Base-by-base conservation (phyloP, 2,113 vertebrate genomes). In the Tonatia bakeri region DNA sequence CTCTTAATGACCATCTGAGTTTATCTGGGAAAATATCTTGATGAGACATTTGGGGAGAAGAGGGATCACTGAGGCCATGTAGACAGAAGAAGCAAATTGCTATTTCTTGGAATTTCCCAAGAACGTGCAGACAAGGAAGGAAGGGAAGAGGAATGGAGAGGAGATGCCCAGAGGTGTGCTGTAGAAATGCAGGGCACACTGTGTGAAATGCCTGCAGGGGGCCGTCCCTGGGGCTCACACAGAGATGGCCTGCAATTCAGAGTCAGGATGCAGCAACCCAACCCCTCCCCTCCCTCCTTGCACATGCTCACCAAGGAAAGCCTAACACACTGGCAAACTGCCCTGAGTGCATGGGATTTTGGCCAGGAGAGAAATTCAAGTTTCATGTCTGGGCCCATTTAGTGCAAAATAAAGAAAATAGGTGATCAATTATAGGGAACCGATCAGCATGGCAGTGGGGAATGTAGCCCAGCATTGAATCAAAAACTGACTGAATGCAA, bases 281-380 rank as follows among this genome's bases (percentile, higher is more conserved):
- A 10, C 5, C 40, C n/a, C 19, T 20, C 16, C 59, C 47, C 28
- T 7, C 1, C 1, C 13, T 61, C 17, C 61, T 56, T 28, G 43
- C 12, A 28, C n/a, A 50, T 26, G 59, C 24, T 70, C 83, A 47
- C 61, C 45, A 31, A 72, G 36, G 52, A 64, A 77, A 1, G 28
- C 45, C 52, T 17, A n/a, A 16, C 52, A 14, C 28, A 11, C 28
- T 28, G 14, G 7, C 67, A 47, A 50, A 43, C 31, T n/a, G 17
- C 19, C 43, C 1, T 0, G 2, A 0, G 0, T 20, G 28, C 3
- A 6, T 28, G 7, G 12, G 36, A 33, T 43, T 83, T 45, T 31
- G 8, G 59, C 36, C 33, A 54, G 76, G 77, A 82, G 36, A 61
- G 26, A 14, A 16, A 86, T 19, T 52, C 16, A 73, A 69, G 17